Evolutionary conservation across 2,888 invertebrate species (phyloP), one percentile per base, ranked within the genome.

Genomic region (Cecidostiba fungosa): DNA sequence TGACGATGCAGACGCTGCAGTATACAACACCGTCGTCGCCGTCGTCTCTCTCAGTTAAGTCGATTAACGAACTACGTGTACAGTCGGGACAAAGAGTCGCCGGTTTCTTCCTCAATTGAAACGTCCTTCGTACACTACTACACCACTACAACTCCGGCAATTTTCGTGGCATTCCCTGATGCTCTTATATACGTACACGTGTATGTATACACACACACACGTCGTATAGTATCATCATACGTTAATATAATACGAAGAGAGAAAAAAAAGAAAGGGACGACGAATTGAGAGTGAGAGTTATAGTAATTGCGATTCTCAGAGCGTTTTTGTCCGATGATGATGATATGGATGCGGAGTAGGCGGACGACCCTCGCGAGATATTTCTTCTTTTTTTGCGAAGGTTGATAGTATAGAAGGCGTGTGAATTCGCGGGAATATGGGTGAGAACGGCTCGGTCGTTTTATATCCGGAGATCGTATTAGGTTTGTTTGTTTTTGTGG

Each of bases 21-120:
- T 29, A 66, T 29, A 26, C 66, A 66, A n/a, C 36, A 36, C 36
- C 16, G 19, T n/a, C 39, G 32, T 47, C 26, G 10, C 5, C 59
- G 36, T 59, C 66, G 50, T 54, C 54, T 90, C 91, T 91, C 39
- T 43, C 92, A 91, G 93, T 93, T 93, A 92, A 93, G 91, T 92
- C 92, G 93, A 93, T 93, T 93, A 93, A 93, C 92, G 92, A 92
- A 93, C 92, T 92, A 36, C 72, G 72, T 6, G 77, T 92, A 92
- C 91, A 92, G 92, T 32, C 72, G 90, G 91, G 90, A 91, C 90
- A 91, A 90, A 92, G 92, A 92, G 93, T 32, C 12, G 23, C 77
- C 50, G 32, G 47, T 39, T 36, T 76, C 66, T 47, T 23, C 88
- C 91, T 92, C 92, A 93, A 93, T 93, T 93, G 93, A 93, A 92